A percentile compares a stretch with the other conserved stretches of the same genome.
Conservation (phyloP, 2,888 invertebrate genomes). For the Zhuqinia jingwanae region DNA sequence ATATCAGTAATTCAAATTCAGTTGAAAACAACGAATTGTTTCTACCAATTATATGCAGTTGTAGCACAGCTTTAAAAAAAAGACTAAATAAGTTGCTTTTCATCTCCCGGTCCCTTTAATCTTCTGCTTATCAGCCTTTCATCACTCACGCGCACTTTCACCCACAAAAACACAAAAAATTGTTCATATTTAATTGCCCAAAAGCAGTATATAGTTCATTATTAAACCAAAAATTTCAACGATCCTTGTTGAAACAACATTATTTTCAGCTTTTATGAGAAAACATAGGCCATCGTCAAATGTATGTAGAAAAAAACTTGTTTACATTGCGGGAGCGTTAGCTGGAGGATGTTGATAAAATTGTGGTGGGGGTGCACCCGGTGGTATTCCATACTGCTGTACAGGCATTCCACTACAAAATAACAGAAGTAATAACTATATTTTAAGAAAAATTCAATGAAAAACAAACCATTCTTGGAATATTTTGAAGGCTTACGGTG, state of each 20-base stretch:
- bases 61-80: constrained; percentile 58
- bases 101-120: no score
- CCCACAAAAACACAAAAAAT: constrained; percentile 6
- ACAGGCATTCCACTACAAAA: constrained; percentile 55
- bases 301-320: neutral
- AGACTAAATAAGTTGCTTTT: constrained; percentile 36
- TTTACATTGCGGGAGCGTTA: constrained; percentile 65
- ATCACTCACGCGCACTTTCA: neutral
- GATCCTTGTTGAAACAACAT: neutral
- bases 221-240: neutral
- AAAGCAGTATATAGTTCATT: neutral
- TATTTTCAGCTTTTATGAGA: neutral
- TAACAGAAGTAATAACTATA: neutral
- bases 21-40: no score
- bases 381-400: constrained; percentile 65
- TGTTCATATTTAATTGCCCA: neutral
- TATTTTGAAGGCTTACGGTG: constrained; percentile 43
- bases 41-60: no score
- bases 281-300: neutral
- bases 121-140: no score
- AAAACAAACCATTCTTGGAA: neutral
- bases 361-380: constrained; percentile 35
- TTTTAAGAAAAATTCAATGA: neutral
- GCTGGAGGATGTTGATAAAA: constrained; percentile 64
- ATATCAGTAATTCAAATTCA: no score